These are phyloP conservation scores for Hippocampus zosterae DNA, from an alignment of 2,113 vertebrate genomes.

Conservation along the genomic window DNA sequence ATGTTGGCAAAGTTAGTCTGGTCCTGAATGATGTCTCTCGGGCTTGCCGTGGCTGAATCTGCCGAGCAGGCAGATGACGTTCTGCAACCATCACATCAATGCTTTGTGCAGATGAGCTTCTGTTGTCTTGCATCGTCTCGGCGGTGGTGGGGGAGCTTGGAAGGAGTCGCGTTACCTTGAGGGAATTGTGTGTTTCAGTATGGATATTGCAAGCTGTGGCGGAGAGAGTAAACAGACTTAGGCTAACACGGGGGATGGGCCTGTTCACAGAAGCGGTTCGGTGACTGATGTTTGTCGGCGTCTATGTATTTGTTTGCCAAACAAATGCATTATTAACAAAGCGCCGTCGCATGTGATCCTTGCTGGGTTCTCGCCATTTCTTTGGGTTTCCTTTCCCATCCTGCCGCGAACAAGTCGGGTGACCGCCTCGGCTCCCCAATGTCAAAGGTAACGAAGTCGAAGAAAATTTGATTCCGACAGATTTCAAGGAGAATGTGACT, in stretches of 20 bases:
- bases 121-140: slow-evolving; percentile 40
- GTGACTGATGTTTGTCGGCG: slow-evolving; percentile 69
- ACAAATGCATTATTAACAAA: slow-evolving; percentile 72
- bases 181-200: slow-evolving; percentile 70
- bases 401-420: slow-evolving; percentile 59
- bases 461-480: slow-evolving; percentile 7
- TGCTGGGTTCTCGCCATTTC: slow-evolving; percentile 33
- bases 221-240: slow-evolving; percentile 69
- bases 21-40: slow-evolving; percentile 42
- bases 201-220: slow-evolving; percentile 66
- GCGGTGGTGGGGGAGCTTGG: slow-evolving; percentile 33
- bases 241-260: slow-evolving; percentile 53
- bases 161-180: slow-evolving; percentile 52
- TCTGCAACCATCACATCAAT: slow-evolving; percentile 59
- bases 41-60: slow-evolving; percentile 51
- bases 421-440: slow-evolving; percentile 9
- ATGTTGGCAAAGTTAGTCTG: slow-evolving; percentile 49
- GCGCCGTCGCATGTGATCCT: slow-evolving; percentile 55
- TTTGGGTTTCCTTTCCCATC: slow-evolving; percentile 38
- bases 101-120: slow-evolving; percentile 46
- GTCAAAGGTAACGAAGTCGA: not conserved
- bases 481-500: slow-evolving; percentile 4
- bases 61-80: slow-evolving; percentile 62
- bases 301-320: slow-evolving; percentile 70
- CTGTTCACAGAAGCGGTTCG: slow-evolving; percentile 54